A percentile compares a stretch with the other conserved stretches of the same genome.
Evolutionary conservation across 2,797 vertebrate genomes (phyloP).

Genomic region (Peromyscus melanophrys): DNA sequence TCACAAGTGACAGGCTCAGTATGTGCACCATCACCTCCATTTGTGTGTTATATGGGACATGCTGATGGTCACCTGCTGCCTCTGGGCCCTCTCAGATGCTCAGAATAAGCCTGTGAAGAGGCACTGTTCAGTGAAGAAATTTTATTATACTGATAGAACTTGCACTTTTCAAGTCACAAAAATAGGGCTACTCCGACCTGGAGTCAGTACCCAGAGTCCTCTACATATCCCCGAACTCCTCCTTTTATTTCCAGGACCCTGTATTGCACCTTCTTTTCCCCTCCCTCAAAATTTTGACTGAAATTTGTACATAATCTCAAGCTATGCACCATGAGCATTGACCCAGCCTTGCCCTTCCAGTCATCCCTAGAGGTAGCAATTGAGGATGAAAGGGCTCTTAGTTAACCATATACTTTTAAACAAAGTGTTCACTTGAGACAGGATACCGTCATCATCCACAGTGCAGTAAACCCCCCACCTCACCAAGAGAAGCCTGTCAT

Average conservation of each 20-base stretch:
- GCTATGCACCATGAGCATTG: not conserved
- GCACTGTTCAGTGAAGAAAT: too few relatives aligned
- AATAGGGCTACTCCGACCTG: not conserved
- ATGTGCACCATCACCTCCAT: not conserved
- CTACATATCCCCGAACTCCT: not conserved
- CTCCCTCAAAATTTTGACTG: not conserved
- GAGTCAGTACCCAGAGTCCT: not conserved
- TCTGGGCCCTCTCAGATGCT: not conserved
- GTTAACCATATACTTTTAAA: not conserved
- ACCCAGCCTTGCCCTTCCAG: not conserved
- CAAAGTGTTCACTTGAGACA: not conserved
- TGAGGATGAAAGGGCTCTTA: not conserved
- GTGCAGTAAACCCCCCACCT: not conserved
- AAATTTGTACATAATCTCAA: not conserved
- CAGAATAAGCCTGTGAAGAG: not conserved
- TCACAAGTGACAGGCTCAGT: not conserved
- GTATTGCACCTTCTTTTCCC: not conserved
- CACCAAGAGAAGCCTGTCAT: not conserved
- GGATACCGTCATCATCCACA: not conserved
- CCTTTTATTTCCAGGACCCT: not conserved
- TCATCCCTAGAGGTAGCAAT: slow-evolving; percentile 4
- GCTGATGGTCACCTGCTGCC: not conserved
- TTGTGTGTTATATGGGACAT: not conserved
- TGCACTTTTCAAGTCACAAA: not conserved
- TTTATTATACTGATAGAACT: not conserved